Percentiles rank a stretch among this genome's conserved stretches.
These are phyloP conservation scores for Megalops atlanticus DNA, from an alignment of 2,113 vertebrate species.

Conservation along the genomic window DNA sequence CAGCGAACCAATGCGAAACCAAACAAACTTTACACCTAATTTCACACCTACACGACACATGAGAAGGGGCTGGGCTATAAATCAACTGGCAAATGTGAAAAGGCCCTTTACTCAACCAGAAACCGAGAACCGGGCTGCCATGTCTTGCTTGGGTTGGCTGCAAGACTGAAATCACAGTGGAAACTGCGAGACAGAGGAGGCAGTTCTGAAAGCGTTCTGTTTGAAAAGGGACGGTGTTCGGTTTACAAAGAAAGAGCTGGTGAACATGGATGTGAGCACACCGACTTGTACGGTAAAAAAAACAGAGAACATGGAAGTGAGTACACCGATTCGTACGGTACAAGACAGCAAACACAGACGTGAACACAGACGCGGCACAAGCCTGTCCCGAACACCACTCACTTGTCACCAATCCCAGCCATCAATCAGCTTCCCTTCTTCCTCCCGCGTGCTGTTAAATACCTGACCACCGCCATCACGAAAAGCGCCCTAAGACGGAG, in stretches of 20 bases:
- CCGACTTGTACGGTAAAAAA: too few relatives aligned
- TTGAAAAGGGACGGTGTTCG: too few relatives aligned
- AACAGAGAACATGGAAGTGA: not conserved
- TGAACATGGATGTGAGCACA: not conserved
- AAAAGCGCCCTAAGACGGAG: conserved; percentile 38
- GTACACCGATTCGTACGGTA: too few relatives aligned
- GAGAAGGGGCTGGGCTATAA: not conserved
- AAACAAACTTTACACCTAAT: not conserved
- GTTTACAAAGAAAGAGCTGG: too few relatives aligned
- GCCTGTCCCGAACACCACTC: not conserved
- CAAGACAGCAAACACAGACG: too few relatives aligned
- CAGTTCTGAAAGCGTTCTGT: not conserved
- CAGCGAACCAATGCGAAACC: not conserved
- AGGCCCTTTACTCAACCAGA: not conserved
- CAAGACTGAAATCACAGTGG: not conserved
- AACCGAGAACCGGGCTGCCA: not conserved
- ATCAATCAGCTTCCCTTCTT: not conserved
- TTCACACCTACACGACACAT: too few relatives aligned
- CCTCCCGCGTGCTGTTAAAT: not conserved
- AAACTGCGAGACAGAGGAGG: not conserved
- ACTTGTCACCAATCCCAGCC: not conserved
- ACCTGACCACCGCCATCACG: not conserved
- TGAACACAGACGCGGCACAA: too few relatives aligned
- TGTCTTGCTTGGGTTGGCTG: not conserved
- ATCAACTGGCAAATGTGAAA: not conserved